Conservation (phyloP, 2,797 vertebrate genomes). For the Acanthurus tractus region DNA sequence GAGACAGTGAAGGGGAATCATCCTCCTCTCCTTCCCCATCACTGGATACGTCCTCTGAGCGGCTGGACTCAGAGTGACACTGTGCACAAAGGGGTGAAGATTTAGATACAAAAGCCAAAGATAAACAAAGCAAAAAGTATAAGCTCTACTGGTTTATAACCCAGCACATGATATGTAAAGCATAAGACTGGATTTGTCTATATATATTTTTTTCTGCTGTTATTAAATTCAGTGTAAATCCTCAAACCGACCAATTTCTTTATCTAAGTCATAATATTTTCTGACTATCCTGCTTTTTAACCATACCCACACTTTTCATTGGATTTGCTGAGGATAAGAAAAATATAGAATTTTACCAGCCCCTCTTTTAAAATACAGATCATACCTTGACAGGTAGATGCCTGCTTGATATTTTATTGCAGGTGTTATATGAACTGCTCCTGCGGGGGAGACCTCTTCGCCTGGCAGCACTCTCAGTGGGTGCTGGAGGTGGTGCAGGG, state of each 20-base stretch:
- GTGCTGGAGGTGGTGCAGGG: constrained; percentile 79
- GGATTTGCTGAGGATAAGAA: background rate
- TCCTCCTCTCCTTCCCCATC: constrained; percentile 93
- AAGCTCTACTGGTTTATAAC: background rate
- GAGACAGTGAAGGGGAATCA: constrained; percentile 88
- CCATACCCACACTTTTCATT: background rate
- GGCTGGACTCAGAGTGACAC: constrained; percentile 95
- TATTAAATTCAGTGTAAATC: background rate
- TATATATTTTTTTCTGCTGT: background rate
- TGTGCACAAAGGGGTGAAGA: constrained; percentile 16
- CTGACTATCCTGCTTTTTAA: background rate
- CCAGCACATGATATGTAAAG: background rate
- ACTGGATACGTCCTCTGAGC: constrained; percentile 95
- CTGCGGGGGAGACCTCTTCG: constrained; percentile 91
- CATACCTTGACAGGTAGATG: constrained; percentile 87
- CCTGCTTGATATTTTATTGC: constrained; percentile 91
- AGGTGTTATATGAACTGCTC: constrained; percentile 90
- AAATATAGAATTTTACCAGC: background rate
- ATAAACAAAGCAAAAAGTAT: background rate
- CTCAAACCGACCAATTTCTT: background rate
- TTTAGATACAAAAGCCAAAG: background rate
- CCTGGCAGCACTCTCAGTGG: constrained; percentile 82
- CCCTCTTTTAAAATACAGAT: background rate
- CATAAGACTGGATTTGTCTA: background rate
- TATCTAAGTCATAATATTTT: background rate